phyloP scores from a whole-genome alignment of 2,888 invertebrate species.

The Fragum sueziense region DNA sequence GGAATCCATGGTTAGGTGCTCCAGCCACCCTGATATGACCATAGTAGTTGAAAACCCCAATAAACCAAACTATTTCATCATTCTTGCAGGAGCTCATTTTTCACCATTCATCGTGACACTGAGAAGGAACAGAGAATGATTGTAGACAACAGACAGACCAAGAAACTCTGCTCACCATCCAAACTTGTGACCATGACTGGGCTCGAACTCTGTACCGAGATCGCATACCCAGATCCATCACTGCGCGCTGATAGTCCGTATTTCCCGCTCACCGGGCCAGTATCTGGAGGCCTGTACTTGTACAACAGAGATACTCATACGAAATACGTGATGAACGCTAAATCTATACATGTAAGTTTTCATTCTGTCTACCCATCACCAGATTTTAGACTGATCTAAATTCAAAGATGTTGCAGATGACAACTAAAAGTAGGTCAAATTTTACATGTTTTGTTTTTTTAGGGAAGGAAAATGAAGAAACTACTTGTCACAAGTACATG shows the following conservation, averaged over 20 bases:
- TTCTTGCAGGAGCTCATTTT: slow-evolving; percentile 75
- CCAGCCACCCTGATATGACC: too few species aligned
- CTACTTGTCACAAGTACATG: too few species aligned
- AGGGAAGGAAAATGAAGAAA: not conserved
- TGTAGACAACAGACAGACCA: slow-evolving; percentile 85
- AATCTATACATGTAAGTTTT: slow-evolving; percentile 64
- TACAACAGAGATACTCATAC: slow-evolving; percentile 77
- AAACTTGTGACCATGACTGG: slow-evolving; percentile 88
- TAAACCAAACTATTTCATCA: too few species aligned
- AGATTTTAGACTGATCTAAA: too few species aligned
- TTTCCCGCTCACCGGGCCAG: slow-evolving; percentile 78
- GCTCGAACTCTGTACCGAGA: slow-evolving; percentile 91
- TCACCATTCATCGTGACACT: slow-evolving; percentile 80
- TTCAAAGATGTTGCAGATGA: too few species aligned
- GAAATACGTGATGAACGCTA: slow-evolving; percentile 75
- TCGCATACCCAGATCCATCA: slow-evolving; percentile 86
- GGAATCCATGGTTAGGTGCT: too few species aligned
- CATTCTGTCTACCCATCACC: not conserved
- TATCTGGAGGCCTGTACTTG: slow-evolving; percentile 67
- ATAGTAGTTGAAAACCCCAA: too few species aligned
- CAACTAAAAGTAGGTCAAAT: too few species aligned
- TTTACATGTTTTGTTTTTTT: not conserved
- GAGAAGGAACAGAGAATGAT: slow-evolving; percentile 88
- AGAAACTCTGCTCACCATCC: slow-evolving; percentile 79
- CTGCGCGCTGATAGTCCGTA: slow-evolving; percentile 83